phyloP scores from a whole-genome alignment of 2,888 invertebrate species.

The Cryptophagus acutangulus region DNA sequence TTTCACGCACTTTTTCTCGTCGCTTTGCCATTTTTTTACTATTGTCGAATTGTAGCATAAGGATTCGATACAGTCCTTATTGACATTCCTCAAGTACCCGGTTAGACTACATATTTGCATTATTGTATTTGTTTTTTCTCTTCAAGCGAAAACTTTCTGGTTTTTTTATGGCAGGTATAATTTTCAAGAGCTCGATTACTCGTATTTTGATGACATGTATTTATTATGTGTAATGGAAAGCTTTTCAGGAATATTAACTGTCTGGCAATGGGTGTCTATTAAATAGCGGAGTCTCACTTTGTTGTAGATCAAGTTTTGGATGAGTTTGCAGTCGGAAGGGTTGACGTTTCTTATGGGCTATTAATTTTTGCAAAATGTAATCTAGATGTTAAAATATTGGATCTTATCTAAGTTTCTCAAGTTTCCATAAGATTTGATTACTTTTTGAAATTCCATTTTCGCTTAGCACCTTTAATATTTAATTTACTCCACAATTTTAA shows the following conservation, averaged over 20 bases:
- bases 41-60: constrained; percentile 38
- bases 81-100: constrained; percentile 7
- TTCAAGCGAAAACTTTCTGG: too few relatives aligned
- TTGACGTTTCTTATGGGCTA: too few relatives aligned
- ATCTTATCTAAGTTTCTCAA: too few relatives aligned
- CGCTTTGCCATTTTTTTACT: constrained; percentile 28
- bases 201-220: neutral
- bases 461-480: too few relatives aligned
- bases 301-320: too few relatives aligned
- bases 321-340: too few relatives aligned
- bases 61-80: constrained; percentile 30
- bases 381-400: too few relatives aligned
- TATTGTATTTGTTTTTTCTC: constrained; percentile 5
- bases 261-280: neutral
- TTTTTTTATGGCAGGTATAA: constrained; percentile 3
- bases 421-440: too few relatives aligned
- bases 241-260: constrained; percentile 3
- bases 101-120: constrained; percentile 2
- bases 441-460: too few relatives aligned
- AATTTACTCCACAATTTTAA: too few relatives aligned
- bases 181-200: constrained; percentile 2
- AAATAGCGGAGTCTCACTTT: neutral
- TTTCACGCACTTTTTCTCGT: constrained; percentile 33
- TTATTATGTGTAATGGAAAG: neutral
- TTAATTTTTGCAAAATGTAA: too few relatives aligned